Evolutionary conservation across 2,888 invertebrate species (phyloP).

Genomic region (Rhorus exstirpatorius): DNA sequence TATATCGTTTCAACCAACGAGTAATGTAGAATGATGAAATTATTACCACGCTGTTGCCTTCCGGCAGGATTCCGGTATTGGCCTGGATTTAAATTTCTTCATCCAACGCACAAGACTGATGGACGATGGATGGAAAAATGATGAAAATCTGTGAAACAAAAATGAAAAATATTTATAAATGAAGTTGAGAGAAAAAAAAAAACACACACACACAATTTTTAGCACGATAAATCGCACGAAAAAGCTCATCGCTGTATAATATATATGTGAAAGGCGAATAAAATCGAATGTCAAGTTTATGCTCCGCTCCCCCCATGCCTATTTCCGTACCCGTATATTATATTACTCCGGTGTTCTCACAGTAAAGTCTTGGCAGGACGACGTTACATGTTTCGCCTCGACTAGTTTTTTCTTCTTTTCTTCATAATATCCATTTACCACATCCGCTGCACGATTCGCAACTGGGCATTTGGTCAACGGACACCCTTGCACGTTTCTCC

Average conservation of each 20-base stretch:
- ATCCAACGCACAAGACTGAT: no score
- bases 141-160: no score
- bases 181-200: neutral
- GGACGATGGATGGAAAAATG: no score
- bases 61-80: no score
- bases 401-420: conserved; percentile 10
- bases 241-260: no score
- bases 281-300: conserved; percentile 37
- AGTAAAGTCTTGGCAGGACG: conserved; percentile 36
- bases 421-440: conserved; percentile 54
- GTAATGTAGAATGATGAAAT: neutral
- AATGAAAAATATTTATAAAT: no score
- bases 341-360: conserved; percentile 29
- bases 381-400: conserved; percentile 13
- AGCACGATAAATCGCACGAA: neutral
- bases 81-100: no score
- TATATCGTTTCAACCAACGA: no score
- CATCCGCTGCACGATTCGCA: conserved; percentile 45
- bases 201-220: neutral
- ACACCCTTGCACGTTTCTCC: conserved; percentile 7
- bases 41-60: neutral
- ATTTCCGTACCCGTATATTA: conserved; percentile 18
- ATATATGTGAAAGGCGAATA: no score
- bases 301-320: conserved; percentile 24
- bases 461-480: conserved; percentile 38